A percentile compares a stretch with the other conserved stretches of the same genome.
These are phyloP conservation scores for Lapara coniferarum DNA, from an alignment of 2,888 invertebrate species.

Conservation along the genomic window DNA sequence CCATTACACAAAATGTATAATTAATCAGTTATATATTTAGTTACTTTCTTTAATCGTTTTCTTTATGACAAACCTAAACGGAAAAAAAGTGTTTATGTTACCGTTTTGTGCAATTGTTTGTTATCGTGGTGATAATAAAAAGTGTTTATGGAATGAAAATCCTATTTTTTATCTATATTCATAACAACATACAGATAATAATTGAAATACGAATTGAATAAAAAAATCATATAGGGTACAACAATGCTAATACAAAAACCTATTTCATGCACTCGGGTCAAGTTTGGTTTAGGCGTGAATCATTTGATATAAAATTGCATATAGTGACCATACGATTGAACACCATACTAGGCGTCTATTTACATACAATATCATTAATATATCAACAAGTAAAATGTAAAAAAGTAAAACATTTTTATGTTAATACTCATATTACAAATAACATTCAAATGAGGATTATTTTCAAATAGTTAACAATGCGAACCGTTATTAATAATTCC, in stretches of 20 bases:
- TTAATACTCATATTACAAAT: too few relatives aligned
- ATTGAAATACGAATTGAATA: too few relatives aligned
- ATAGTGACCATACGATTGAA: neutral
- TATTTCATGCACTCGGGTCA: too few relatives aligned
- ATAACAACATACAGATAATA: too few relatives aligned
- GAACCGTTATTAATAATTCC: neutral
- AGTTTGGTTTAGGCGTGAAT: too few relatives aligned
- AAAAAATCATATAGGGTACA: too few relatives aligned
- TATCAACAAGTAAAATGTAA: neutral
- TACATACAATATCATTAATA: constrained; percentile 3
- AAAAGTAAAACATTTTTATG: too few relatives aligned
- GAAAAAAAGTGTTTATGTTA: constrained; percentile 1
- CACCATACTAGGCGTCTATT: neutral
- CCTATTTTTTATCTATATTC: too few relatives aligned
- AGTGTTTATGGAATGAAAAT: neutral
- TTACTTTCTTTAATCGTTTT: neutral
- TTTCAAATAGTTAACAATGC: neutral
- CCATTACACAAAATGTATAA: neutral
- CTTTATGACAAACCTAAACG: neutral
- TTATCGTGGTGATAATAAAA: neutral
- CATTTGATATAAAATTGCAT: neutral
- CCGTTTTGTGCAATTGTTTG: neutral
- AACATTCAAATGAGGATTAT: too few relatives aligned
- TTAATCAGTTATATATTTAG: neutral
- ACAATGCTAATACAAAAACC: too few relatives aligned